Percentiles rank a stretch among this genome's conserved stretches.
Evolutionary conservation across 1,140 invertebrate genomes (phyloP).

Genomic region (Chionoecetes opilio): DNA sequence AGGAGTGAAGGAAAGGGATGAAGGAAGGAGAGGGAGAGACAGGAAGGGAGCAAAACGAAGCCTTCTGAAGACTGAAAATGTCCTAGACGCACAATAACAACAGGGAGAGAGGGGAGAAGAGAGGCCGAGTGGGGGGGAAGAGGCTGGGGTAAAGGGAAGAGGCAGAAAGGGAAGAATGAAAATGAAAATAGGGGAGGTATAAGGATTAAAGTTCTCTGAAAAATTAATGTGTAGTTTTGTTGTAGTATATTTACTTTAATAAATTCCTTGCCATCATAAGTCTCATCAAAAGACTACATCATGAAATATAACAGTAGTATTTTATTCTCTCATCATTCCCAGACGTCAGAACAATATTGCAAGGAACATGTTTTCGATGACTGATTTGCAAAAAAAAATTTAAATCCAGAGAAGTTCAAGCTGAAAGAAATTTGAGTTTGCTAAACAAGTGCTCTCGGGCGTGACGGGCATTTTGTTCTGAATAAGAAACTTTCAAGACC

Average conservation of each 20-base stretch:
- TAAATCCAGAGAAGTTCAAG: neutral
- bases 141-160: neutral
- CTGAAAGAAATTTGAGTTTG: neutral
- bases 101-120: neutral
- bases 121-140: neutral
- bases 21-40: neutral
- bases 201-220: neutral
- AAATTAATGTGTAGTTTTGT: neutral
- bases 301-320: neutral
- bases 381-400: neutral
- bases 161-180: neutral
- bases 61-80: neutral
- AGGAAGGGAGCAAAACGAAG: conserved; percentile 6
- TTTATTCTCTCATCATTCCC: too few relatives aligned
- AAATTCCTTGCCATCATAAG: neutral
- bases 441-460: neutral
- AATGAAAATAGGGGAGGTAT: neutral
- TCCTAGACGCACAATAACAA: conserved; percentile 21
- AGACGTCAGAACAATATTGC: too few relatives aligned
- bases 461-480: neutral
- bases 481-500: conserved; percentile 20
- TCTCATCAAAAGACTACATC: neutral
- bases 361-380: too few relatives aligned
- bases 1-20: neutral
- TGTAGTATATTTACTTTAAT: neutral